Evolutionary conservation across 1,140 invertebrate genomes (phyloP).

Genomic region (Pachypeltis micranthus): DNA sequence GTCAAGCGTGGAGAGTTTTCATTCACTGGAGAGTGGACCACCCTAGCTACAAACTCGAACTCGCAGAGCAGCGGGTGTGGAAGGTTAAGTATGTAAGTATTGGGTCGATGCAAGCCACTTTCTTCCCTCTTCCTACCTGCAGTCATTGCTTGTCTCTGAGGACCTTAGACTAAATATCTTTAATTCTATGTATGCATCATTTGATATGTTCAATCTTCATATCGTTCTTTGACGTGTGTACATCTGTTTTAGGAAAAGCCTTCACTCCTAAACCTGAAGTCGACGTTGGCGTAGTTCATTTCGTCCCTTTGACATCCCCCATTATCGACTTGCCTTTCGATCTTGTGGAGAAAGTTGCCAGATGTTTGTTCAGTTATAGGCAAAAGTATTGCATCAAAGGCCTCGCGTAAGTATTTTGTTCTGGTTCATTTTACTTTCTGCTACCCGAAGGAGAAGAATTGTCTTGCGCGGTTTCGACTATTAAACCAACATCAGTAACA

Average conservation of each 20-base stretch:
- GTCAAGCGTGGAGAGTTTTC: too few species aligned
- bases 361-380: conserved; percentile 75
- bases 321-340: conserved; percentile 67
- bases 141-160: too few species aligned
- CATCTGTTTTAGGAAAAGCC: conserved; percentile 48
- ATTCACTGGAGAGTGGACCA: too few species aligned
- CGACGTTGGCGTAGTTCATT: conserved; percentile 86
- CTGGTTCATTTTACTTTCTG: not conserved
- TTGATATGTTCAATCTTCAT: too few species aligned
- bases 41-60: too few species aligned
- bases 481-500: not conserved
- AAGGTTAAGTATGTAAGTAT: too few species aligned
- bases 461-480: not conserved
- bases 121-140: too few species aligned
- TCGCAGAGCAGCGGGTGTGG: too few species aligned
- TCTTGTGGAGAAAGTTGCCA: conserved; percentile 79
- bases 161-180: too few species aligned
- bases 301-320: conserved; percentile 67
- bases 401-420: conserved; percentile 38
- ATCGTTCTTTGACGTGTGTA: not conserved
- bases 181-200: too few species aligned
- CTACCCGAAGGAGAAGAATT: not conserved
- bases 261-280: conserved; percentile 93
- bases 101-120: too few species aligned
- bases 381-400: conserved; percentile 69